Base-by-base conservation (phyloP, 1,140 invertebrate genomes). In the Meloidogyne hapla region DNA sequence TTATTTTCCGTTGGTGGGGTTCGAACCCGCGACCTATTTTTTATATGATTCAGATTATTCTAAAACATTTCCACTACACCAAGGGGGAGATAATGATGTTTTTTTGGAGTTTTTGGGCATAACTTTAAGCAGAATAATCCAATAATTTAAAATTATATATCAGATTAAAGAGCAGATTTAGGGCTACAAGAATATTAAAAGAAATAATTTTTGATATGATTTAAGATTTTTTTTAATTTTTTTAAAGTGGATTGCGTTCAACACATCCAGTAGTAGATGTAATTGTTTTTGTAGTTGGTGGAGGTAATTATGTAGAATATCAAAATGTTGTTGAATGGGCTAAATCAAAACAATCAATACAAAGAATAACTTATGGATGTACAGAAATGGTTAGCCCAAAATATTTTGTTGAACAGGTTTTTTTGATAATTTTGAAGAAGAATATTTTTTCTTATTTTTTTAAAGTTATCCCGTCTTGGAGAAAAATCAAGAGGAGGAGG, bases 271-370 rank as follows among this genome's bases (percentile, higher is more conserved):
- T 81, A 12, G 75, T 82, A 66, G 85, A 87, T 48, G 83, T 86
- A 3, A 80, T 97, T 81, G 95, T 99, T 10, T 99, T 99, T 88
- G 90, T 99, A 69, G 93, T 99, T 38, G 96, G 96, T 69, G 96
- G 96, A 75, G 96, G 96, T 40, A 98, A 97, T 90, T 99, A 99
- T 87, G 97, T 98, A 83, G 96, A 99, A 89, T 99, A 99, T 88
- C 95, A 98, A 88, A 99, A 99, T 90, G 90, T 99, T 48, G 91
- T 94, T 42, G 95, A 98, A 88, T 97, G 96, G 88, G 92, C 92
- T 18, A 96, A 94, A 90, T 91, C 38, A 2, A 87, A 85, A 56
- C 48, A 15, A n/a, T 78, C 90, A 88, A 81, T 87, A n/a, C 93
- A 93, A 88, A 91, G 92, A 85, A 92, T 98, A 66, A 92, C 95